Evolutionary conservation across 2,888 invertebrate species (phyloP).

Genomic region (Hyalella azteca): DNA sequence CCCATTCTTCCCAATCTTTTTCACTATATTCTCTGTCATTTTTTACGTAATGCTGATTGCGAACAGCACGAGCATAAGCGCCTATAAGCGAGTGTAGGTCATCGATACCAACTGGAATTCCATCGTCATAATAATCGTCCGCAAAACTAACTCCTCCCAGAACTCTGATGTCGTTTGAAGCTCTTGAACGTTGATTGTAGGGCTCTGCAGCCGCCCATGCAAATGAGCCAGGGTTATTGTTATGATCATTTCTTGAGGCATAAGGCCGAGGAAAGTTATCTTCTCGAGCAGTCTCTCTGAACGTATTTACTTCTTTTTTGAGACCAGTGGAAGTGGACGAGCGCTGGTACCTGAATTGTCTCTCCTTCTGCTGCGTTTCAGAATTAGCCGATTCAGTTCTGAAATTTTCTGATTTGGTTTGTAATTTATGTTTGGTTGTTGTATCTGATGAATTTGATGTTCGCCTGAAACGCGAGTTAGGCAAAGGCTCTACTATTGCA

Average conservation of each 20-base stretch:
- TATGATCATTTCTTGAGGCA: neutral
- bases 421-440: no score
- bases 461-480: no score
- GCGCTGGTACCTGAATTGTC: no score
- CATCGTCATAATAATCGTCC: neutral
- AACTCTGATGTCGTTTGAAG: neutral
- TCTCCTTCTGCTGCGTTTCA: no score
- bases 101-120: neutral
- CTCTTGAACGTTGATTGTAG: neutral
- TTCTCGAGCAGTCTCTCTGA: neutral
- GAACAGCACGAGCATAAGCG: neutral
- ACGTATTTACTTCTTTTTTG: neutral
- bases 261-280: neutral
- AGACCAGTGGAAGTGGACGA: no score
- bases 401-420: no score
- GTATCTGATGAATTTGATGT: no score
- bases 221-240: neutral
- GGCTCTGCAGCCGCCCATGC: neutral
- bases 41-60: no score
- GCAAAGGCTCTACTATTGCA: no score
- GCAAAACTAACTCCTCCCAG: neutral
- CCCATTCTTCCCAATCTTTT: neutral
- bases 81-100: neutral
- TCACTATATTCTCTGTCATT: neutral
- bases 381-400: no score